These are phyloP conservation scores for Globodera ellingtonae DNA, from an alignment of 1,140 invertebrate genomes.

Conservation along the genomic window DNA sequence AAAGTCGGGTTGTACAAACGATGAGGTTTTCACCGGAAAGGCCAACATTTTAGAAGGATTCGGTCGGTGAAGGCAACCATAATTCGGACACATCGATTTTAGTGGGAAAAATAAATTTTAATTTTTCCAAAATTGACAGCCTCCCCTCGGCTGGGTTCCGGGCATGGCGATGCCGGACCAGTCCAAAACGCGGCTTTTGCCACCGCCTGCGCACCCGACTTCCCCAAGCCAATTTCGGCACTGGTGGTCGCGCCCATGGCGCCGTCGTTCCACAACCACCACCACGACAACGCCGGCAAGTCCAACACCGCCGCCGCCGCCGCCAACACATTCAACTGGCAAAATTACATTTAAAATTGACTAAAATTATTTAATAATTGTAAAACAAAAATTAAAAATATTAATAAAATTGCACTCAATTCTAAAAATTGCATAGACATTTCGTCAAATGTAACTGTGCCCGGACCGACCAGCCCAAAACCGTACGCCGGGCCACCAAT, in stretches of 20 bases:
- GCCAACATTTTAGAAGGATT: too few species aligned
- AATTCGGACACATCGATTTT: too few species aligned
- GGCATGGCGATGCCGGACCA: slow-evolving; percentile 61
- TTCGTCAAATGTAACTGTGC: slow-evolving; percentile 1
- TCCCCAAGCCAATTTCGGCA: slow-evolving; percentile 4
- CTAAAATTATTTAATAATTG: too few species aligned
- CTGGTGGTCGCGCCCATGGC: slow-evolving; percentile 32
- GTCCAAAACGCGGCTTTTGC: slow-evolving; percentile 51
- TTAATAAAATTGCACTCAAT: background rate
- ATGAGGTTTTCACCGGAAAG: too few species aligned
- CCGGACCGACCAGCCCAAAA: slow-evolving; percentile 50
- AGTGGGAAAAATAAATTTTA: too few species aligned
- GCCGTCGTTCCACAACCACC: slow-evolving; percentile 14
- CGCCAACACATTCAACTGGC: slow-evolving; percentile 2
- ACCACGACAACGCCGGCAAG: background rate
- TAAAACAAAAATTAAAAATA: background rate
- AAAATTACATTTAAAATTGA: background rate
- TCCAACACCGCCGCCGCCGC: slow-evolving; percentile 20
- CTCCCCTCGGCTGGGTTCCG: slow-evolving; percentile 58
- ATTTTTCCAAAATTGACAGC: slow-evolving; percentile 19
- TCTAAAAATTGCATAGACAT: slow-evolving; percentile 1
- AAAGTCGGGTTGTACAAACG: too few species aligned
- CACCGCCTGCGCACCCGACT: slow-evolving; percentile 35
- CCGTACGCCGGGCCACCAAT: slow-evolving; percentile 60
- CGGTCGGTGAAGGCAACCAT: too few species aligned